Evolutionary conservation across 2,797 vertebrate species (phyloP).

Genomic region (Streptopelia turtur): DNA sequence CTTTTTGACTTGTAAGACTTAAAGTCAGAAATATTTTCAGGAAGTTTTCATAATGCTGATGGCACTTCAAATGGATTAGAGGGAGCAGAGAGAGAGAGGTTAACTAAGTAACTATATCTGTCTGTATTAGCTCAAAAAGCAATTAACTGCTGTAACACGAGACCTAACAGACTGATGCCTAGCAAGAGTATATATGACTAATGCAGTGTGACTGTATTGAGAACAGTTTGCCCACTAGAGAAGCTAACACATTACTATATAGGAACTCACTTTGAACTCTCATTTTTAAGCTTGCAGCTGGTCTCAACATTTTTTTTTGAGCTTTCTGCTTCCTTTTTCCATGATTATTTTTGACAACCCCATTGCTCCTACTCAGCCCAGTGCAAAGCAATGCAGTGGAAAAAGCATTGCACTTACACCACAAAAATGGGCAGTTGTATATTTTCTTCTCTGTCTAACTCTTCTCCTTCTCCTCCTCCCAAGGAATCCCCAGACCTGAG

Average conservation of each 20-base stretch:
- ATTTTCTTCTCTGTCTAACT: neutral
- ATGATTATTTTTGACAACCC: slow-evolving; percentile 25
- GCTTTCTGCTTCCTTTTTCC: slow-evolving; percentile 14
- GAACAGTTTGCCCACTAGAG: slow-evolving; percentile 22
- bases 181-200: slow-evolving; percentile 22
- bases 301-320: neutral
- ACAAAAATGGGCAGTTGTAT: neutral
- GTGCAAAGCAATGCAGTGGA: neutral
- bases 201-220: slow-evolving; percentile 19
- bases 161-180: slow-evolving; percentile 9
- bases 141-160: slow-evolving; percentile 29
- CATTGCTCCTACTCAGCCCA: neutral
- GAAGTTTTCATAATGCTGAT: slow-evolving; percentile 28
- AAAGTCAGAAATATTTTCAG: slow-evolving; percentile 47
- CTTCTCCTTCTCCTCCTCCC: neutral
- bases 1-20: slow-evolving; percentile 49
- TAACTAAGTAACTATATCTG: neutral
- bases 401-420: neutral
- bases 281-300: slow-evolving; percentile 6
- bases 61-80: slow-evolving; percentile 4
- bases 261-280: slow-evolving; percentile 3
- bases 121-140: neutral
- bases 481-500: neutral
- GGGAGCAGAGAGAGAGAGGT: neutral
- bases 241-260: neutral